A percentile compares a stretch with the other conserved stretches of the same genome.
Evolutionary conservation across 1,140 invertebrate genomes (phyloP).

Genomic region (Drosophila mojavensis): DNA sequence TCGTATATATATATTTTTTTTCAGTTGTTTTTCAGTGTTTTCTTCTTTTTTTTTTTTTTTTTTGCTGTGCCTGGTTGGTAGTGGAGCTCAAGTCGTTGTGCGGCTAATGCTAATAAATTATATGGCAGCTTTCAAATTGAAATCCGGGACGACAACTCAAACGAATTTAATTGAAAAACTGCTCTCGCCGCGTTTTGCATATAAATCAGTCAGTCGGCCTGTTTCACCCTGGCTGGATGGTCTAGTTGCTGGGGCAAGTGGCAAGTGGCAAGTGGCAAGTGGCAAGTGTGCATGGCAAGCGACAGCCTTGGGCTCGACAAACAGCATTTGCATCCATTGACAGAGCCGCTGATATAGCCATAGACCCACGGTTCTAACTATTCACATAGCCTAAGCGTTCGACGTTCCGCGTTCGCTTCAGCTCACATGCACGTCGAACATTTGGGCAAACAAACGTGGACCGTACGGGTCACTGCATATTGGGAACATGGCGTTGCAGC

Average conservation of each 20-base stretch:
- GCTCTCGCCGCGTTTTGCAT: constrained; percentile 76
- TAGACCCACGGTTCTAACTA: constrained; percentile 22
- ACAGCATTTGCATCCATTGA: constrained; percentile 45
- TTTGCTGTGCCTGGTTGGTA: constrained; percentile 9
- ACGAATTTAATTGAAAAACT: constrained; percentile 82
- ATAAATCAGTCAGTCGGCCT: constrained; percentile 64
- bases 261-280: constrained; percentile 2
- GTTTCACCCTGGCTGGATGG: not conserved
- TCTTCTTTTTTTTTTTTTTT: constrained; percentile 27
- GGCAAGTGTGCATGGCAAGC: constrained; percentile 3
- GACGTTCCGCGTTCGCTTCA: constrained; percentile 52
- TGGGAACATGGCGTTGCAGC: constrained; percentile 44
- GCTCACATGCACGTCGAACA: constrained; percentile 60
- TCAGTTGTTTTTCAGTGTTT: constrained; percentile 5
- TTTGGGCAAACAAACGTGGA: constrained; percentile 78
- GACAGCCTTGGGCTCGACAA: constrained; percentile 44
- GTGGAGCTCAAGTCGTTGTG: constrained; percentile 63
- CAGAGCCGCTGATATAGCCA: constrained; percentile 18
- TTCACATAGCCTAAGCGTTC: constrained; percentile 47
- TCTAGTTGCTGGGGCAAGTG: not conserved
- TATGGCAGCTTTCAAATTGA: constrained; percentile 79
- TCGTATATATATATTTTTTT: constrained; percentile 7
- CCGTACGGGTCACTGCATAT: constrained; percentile 74
- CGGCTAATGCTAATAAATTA: constrained; percentile 81
- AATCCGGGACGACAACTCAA: constrained; percentile 77